phyloP scores from a whole-genome alignment of 2,113 vertebrate genomes.

The Cettia cetti region DNA sequence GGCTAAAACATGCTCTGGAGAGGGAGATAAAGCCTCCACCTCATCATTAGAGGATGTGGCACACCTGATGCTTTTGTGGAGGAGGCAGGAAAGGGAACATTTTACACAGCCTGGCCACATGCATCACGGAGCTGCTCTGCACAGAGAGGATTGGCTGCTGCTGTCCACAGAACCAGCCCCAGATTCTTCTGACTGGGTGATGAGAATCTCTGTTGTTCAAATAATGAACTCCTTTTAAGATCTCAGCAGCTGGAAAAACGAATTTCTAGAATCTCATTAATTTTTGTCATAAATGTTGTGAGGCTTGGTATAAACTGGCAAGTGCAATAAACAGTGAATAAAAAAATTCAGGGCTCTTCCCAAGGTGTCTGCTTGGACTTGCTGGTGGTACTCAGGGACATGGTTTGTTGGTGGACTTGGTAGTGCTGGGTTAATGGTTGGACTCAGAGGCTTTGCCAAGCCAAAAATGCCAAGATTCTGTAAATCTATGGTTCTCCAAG shows the following conservation, averaged over 20 bases:
- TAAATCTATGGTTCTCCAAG: neutral
- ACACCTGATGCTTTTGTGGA: neutral
- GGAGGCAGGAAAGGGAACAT: constrained; percentile 4
- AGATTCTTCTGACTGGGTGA: neutral
- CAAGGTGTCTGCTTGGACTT: neutral
- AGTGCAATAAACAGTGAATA: neutral
- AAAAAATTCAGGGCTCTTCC: neutral
- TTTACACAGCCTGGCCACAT: neutral
- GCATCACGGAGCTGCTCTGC: neutral
- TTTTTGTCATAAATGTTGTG: neutral
- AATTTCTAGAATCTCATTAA: neutral
- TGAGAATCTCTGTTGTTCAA: neutral
- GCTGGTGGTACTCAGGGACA: neutral
- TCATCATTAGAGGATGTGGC: neutral
- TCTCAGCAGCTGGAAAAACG: neutral
- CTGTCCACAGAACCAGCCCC: neutral
- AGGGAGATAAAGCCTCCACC: neutral
- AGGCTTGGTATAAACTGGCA: neutral
- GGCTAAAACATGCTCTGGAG: neutral
- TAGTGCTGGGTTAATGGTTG: neutral
- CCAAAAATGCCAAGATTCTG: neutral
- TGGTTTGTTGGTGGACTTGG: neutral
- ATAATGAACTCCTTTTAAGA: neutral
- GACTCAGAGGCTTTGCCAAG: neutral
- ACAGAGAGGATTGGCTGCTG: neutral